phyloP scores from a whole-genome alignment of 2,888 invertebrate species.

The Heterodera filipjevi region DNA sequence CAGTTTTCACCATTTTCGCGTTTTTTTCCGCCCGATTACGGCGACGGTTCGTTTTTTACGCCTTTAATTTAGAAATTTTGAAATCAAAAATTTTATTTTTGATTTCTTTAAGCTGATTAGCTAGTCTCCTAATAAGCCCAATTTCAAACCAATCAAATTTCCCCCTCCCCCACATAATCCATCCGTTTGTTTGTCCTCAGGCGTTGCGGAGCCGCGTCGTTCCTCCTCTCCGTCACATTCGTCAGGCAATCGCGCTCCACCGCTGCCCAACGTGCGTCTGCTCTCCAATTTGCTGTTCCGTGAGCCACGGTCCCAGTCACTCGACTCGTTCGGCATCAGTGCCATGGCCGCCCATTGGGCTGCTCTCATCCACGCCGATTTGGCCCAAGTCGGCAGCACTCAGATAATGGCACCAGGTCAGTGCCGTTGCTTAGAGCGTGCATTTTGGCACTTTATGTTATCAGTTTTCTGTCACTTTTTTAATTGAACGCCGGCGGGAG shows the following conservation, averaged over 20 bases:
- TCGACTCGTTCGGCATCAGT: background rate
- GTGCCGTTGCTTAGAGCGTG: no score
- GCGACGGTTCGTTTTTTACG: slow-evolving; percentile 50
- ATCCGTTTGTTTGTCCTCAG: no score
- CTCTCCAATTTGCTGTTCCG: slow-evolving; percentile 45
- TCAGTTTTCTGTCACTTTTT: no score
- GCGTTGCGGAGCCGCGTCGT: slow-evolving; percentile 33
- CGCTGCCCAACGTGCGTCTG: slow-evolving; percentile 47
- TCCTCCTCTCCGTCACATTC: slow-evolving; percentile 29
- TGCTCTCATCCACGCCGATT: slow-evolving; percentile 60
- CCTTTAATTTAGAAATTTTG: no score
- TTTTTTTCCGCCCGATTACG: slow-evolving; percentile 60
- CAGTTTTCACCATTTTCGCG: slow-evolving; percentile 59
- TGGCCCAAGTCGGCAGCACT: slow-evolving; percentile 70
- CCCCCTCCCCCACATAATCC: background rate
- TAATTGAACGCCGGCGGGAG: no score
- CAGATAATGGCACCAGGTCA: slow-evolving; percentile 42
- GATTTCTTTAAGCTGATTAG: no score
- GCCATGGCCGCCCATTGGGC: slow-evolving; percentile 50
- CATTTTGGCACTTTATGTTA: no score
- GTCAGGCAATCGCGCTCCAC: slow-evolving; percentile 1
- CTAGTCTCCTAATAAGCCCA: no score
- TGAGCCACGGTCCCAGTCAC: slow-evolving; percentile 16
- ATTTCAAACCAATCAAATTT: no score
- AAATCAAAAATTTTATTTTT: no score